Evolutionary conservation across 2,888 invertebrate species (phyloP).

Genomic region (Empis stercorea): DNA sequence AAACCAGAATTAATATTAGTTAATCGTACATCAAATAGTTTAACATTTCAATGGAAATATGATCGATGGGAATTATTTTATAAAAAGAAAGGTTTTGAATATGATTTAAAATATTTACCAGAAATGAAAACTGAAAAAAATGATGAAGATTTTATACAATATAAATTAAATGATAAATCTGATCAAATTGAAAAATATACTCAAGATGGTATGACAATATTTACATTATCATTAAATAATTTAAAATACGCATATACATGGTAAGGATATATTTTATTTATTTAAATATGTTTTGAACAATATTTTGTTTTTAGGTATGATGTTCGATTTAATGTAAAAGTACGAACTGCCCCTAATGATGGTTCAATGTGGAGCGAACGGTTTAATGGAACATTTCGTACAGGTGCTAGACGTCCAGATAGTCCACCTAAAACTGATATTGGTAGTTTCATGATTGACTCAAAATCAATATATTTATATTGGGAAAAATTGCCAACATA

Average conservation of each 20-base stretch:
- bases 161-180: neutral
- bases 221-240: neutral
- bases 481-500: conserved; percentile 62
- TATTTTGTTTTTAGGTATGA: conserved; percentile 42
- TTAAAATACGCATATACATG: conserved; percentile 7
- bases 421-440: conserved; percentile 55
- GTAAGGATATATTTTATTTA: neutral
- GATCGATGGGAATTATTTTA: neutral
- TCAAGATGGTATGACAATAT: neutral
- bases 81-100: conserved; percentile 19
- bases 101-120: conserved; percentile 15
- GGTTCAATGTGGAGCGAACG: conserved; percentile 57
- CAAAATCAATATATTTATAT: conserved; percentile 55
- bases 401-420: conserved; percentile 41
- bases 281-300: neutral
- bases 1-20: conserved; percentile 21
- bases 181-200: neutral
- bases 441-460: conserved; percentile 61
- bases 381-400: conserved; percentile 45
- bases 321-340: conserved; percentile 54
- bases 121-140: neutral
- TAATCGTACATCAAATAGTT: conserved; percentile 21
- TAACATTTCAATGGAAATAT: conserved; percentile 22
- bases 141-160: neutral
- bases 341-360: conserved; percentile 39